A percentile compares a stretch with the other conserved stretches of the same genome.
phyloP scores from a whole-genome alignment of 35 echinoderm and acorn worm species.

The Strongylocentrotus purpuratus region DNA sequence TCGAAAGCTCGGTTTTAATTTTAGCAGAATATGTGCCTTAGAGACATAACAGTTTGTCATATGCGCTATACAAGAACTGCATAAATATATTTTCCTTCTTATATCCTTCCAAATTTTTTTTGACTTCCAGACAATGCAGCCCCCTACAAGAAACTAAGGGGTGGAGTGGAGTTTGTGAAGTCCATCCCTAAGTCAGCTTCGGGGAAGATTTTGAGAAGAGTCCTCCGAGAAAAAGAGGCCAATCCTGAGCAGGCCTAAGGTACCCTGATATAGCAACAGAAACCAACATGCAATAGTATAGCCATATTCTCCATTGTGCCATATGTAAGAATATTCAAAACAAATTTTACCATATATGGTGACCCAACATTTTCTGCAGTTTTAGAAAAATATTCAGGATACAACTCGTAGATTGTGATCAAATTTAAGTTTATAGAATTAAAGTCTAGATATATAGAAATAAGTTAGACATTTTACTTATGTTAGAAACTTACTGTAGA shows the following conservation, averaged over 20 bases:
- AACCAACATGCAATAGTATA: neutral
- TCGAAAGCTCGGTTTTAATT: too few relatives aligned
- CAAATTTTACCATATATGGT: too few relatives aligned
- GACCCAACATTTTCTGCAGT: too few relatives aligned
- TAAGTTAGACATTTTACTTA: too few relatives aligned
- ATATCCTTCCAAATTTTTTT: neutral
- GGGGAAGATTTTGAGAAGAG: conserved; percentile 68
- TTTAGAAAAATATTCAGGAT: too few relatives aligned
- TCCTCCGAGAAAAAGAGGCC: conserved; percentile 15
- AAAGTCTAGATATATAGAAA: too few relatives aligned
- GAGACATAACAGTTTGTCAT: neutral
- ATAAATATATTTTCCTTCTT: neutral
- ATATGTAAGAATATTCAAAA: too few relatives aligned
- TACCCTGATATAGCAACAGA: neutral
- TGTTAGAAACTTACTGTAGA: too few relatives aligned
- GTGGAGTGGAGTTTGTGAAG: conserved; percentile 64
- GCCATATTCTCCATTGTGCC: neutral
- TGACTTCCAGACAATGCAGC: conserved; percentile 47
- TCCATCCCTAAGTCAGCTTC: conserved; percentile 67
- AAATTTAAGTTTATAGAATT: too few relatives aligned
- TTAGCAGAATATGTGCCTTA: too few relatives aligned
- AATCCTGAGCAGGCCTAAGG: neutral
- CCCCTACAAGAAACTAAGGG: conserved; percentile 63
- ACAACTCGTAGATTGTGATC: too few relatives aligned
- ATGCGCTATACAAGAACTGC: neutral